phyloP scores from a whole-genome alignment of 2,888 invertebrate species.

The Cosmia pyralina region DNA sequence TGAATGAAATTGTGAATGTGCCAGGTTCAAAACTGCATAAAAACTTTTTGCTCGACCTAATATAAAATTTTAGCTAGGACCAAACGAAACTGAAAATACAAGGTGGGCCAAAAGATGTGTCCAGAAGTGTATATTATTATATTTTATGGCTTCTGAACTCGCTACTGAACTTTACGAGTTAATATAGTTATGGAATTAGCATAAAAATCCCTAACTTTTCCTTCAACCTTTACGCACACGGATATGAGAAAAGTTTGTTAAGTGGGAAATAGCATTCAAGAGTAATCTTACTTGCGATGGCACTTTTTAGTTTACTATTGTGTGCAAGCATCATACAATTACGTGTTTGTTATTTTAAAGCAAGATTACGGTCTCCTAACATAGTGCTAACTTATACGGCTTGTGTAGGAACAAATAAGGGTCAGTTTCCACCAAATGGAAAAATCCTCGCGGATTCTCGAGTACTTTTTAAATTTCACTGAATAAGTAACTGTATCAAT shows the following conservation, averaged over 20 bases:
- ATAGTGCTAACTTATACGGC: too few species aligned
- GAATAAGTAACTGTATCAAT: too few species aligned
- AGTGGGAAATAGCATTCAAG: constrained; percentile 31
- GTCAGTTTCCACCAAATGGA: too few species aligned
- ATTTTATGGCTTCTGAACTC: constrained; percentile 42
- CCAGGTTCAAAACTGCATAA: too few species aligned
- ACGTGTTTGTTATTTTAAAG: constrained; percentile 1
- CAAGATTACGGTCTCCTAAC: constrained; percentile 1
- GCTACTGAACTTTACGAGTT: constrained; percentile 27
- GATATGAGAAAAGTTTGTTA: constrained; percentile 57
- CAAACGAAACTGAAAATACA: too few species aligned
- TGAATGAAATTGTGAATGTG: too few species aligned
- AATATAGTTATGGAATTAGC: constrained; percentile 38
- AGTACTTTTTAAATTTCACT: too few species aligned
- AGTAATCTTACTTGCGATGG: constrained; percentile 9
- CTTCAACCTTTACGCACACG: constrained; percentile 34
- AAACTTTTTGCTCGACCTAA: too few species aligned
- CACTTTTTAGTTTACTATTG: constrained; percentile 1
- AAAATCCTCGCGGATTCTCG: too few species aligned
- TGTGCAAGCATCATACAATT: not conserved
- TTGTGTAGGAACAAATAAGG: not conserved
- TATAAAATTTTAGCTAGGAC: too few species aligned
- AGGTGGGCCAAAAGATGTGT: too few species aligned
- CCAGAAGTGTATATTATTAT: too few species aligned
- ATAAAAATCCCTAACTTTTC: constrained; percentile 43